A percentile compares a stretch with the other conserved stretches of the same genome.
Evolutionary conservation across 2,113 vertebrate genomes (phyloP).

Genomic region (Sylvicapra grimmia): DNA sequence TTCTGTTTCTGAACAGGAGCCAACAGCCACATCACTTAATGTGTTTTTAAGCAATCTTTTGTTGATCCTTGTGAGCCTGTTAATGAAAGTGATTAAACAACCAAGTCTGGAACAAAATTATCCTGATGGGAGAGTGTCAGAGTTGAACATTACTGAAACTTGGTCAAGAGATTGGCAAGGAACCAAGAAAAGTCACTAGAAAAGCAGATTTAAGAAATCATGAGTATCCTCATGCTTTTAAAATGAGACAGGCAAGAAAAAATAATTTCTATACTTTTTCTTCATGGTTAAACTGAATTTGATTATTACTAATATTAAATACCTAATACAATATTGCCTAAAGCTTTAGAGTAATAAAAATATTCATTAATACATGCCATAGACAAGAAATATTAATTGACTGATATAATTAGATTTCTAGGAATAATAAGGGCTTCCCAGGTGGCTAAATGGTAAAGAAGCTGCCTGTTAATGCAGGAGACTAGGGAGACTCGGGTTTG

Average conservation of each 20-base stretch:
- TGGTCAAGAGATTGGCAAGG: not conserved
- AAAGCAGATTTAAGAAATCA: conserved; percentile 20
- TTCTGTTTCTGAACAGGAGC: not conserved
- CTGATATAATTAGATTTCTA: not conserved
- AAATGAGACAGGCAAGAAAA: not conserved
- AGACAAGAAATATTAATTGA: not conserved
- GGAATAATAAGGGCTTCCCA: not conserved
- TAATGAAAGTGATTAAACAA: not conserved
- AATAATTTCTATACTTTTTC: not conserved
- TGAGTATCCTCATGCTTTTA: not conserved
- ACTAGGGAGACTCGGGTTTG: not conserved
- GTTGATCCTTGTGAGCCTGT: conserved; percentile 15
- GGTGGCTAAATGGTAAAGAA: not conserved
- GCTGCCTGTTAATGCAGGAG: not conserved
- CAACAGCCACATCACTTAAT: not conserved
- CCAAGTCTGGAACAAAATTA: not conserved
- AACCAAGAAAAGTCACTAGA: not conserved
- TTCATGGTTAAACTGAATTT: not conserved
- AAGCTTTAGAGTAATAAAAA: not conserved
- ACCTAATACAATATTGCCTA: not conserved
- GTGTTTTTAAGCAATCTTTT: not conserved
- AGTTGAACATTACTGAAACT: not conserved
- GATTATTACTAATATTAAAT: not conserved
- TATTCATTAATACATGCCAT: not conserved
- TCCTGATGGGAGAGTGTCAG: not conserved